Percentiles rank a stretch among this genome's conserved stretches.
phyloP scores from a whole-genome alignment of 2,797 vertebrate genomes.

The Pipistrellus kuhlii region DNA sequence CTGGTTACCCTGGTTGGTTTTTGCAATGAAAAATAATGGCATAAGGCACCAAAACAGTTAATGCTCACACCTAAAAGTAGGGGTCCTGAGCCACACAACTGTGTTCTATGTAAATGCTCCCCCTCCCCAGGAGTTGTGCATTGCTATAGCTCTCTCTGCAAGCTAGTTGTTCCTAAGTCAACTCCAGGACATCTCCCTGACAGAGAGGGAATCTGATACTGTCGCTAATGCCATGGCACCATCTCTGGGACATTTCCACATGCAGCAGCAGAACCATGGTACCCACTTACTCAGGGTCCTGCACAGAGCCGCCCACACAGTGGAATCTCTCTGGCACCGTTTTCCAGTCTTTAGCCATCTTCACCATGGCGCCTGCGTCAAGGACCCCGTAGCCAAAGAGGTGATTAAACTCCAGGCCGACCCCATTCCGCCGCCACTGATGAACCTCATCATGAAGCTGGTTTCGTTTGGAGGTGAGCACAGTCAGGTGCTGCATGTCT shows the following conservation, averaged over 20 bases:
- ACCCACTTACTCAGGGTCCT: constrained; percentile 94
- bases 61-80: neutral
- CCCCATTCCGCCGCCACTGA: constrained; percentile 97
- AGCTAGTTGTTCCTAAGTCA: neutral
- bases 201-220: neutral
- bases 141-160: neutral
- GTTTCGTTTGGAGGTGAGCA: constrained; percentile 99
- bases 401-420: constrained; percentile 99
- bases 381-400: constrained; percentile 98
- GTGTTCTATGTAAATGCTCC: neutral
- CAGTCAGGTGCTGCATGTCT: constrained; percentile 98
- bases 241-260: neutral
- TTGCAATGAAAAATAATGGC: neutral
- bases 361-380: constrained; percentile 98
- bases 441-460: constrained; percentile 99
- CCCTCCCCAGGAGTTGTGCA: neutral
- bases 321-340: constrained; percentile 98
- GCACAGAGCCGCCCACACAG: constrained; percentile 96
- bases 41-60: neutral
- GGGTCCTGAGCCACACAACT: neutral
- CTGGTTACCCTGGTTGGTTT: neutral
- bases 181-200: neutral
- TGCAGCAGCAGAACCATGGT: neutral
- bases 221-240: fast-evolving
- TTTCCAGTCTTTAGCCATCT: constrained; percentile 98